These are phyloP conservation scores for Argyra leucocephala DNA, from an alignment of 2,888 invertebrate genomes.

Conservation along the genomic window DNA sequence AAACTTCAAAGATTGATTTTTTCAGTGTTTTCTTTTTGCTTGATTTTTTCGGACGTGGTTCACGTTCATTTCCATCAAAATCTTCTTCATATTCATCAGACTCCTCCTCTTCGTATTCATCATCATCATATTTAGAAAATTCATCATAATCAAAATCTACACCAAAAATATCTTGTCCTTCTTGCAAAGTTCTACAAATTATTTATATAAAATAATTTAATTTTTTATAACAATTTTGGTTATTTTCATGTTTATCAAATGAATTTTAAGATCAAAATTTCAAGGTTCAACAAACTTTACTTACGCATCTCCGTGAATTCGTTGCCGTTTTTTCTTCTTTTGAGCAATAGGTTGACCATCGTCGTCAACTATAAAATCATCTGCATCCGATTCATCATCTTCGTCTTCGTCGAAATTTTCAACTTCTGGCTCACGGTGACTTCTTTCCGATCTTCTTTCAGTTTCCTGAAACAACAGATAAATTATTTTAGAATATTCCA, in stretches of 20 bases:
- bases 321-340: conserved; percentile 67
- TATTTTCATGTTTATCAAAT: too few species aligned
- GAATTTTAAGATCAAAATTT: not conserved
- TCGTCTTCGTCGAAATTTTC: conserved; percentile 69
- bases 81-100: conserved; percentile 75
- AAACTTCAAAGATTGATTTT: conserved; percentile 86
- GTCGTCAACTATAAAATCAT: conserved; percentile 96
- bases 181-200: conserved; percentile 67
- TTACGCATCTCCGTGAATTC: conserved; percentile 79
- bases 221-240: conserved; percentile 10
- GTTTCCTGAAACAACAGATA: conserved; percentile 53
- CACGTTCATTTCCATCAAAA: conserved; percentile 56
- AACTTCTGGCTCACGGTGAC: conserved; percentile 52
- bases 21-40: conserved; percentile 66
- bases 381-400: conserved; percentile 74
- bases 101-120: conserved; percentile 64
- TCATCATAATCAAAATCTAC: conserved; percentile 96
- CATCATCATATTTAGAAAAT: conserved; percentile 77
- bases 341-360: conserved; percentile 81
- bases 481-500: not conserved
- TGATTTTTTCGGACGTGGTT: conserved; percentile 63
- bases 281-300: conserved; percentile 35
- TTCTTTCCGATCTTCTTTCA: conserved; percentile 63
- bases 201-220: not conserved
- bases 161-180: conserved; percentile 98